Conservation (phyloP, 1,140 invertebrate genomes). For the Galendromus occidentalis region DNA sequence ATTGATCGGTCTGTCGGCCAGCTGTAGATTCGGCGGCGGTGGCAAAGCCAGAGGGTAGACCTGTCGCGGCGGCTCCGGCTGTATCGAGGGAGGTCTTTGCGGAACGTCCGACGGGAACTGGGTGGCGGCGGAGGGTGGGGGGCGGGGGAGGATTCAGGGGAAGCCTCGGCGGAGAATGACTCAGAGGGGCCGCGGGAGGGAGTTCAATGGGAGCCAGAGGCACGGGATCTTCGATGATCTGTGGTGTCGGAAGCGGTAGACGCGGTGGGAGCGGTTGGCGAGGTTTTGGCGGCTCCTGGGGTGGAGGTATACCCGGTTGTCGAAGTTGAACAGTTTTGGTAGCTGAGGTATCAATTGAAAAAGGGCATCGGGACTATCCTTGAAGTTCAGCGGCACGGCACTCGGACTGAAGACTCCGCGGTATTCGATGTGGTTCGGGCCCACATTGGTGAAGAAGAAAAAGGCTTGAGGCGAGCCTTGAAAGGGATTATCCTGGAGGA, state of each 20-base stretch:
- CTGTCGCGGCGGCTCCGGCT: neutral
- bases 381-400: slow-evolving; percentile 13
- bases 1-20: slow-evolving; percentile 23
- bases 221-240: slow-evolving; percentile 36
- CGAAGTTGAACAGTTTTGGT: slow-evolving; percentile 18
- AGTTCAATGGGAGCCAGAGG: neutral
- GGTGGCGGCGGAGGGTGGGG: slow-evolving; percentile 22
- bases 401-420: slow-evolving; percentile 17
- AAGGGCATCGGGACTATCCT: slow-evolving; percentile 14
- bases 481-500: neutral
- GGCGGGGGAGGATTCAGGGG: slow-evolving; percentile 20
- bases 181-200: slow-evolving; percentile 40
- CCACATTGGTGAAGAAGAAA: slow-evolving; percentile 19
- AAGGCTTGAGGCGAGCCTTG: slow-evolving; percentile 8
- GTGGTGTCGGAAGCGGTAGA: slow-evolving; percentile 43
- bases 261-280: slow-evolving; percentile 36
- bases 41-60: slow-evolving; percentile 17
- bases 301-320: slow-evolving; percentile 21
- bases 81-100: neutral
- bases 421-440: slow-evolving; percentile 19
- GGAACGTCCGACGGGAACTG: slow-evolving; percentile 14
- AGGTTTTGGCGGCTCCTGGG: slow-evolving; percentile 26
- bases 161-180: slow-evolving; percentile 16
- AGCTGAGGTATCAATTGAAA: slow-evolving; percentile 24
- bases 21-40: slow-evolving; percentile 12